phyloP scores from a whole-genome alignment of 37 sponge, comb jelly and placozoan genomes.

The Amphimedon queenslandica region DNA sequence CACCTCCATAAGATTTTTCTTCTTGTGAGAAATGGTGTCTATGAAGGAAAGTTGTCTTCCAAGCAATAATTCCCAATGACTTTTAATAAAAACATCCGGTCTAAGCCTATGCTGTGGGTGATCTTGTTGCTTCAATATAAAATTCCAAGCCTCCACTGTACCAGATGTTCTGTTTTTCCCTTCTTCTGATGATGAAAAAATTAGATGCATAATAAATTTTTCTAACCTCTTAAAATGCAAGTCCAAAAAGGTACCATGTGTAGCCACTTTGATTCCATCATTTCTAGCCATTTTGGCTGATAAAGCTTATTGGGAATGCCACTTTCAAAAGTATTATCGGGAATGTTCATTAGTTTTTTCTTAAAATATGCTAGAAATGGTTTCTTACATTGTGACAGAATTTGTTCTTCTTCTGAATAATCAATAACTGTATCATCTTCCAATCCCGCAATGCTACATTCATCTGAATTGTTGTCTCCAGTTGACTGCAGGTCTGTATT shows the following conservation, averaged over 20 bases:
- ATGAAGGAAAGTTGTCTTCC: no score
- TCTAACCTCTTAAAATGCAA: not conserved
- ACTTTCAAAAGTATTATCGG: not conserved
- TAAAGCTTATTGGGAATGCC: not conserved
- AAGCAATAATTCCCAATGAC: no score
- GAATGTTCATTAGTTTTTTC: not conserved
- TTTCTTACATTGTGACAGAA: not conserved
- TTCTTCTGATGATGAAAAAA: no score
- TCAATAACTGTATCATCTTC: not conserved
- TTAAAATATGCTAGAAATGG: not conserved
- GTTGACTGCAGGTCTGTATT: not conserved
- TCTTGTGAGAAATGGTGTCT: no score
- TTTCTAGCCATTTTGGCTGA: not conserved
- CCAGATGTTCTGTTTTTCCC: no score
- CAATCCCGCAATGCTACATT: not conserved
- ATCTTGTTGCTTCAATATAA: no score
- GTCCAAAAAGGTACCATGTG: not conserved
- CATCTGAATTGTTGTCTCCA: not conserved
- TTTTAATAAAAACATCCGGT: no score
- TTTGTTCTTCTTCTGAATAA: no score
- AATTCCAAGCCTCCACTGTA: no score
- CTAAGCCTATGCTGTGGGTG: no score
- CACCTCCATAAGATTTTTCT: no score
- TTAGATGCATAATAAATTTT: no score
- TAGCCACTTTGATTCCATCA: not conserved